Conservation (phyloP, 92 coral and sea anemone genomes). For the Porites cylindrica region DNA sequence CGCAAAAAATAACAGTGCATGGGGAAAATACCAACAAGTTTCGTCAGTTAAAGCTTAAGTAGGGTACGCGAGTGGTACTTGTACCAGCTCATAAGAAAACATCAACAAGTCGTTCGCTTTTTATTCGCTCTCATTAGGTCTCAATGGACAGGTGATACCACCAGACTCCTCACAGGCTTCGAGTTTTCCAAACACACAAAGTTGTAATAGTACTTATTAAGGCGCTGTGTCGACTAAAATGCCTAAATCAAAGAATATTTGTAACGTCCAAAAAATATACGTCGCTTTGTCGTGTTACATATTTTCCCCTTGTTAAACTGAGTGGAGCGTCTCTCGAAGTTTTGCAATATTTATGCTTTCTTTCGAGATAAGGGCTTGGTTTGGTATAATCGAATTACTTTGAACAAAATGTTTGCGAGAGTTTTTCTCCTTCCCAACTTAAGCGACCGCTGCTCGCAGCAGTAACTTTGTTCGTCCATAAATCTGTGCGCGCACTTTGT, state of each 20-base stretch:
- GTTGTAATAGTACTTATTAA: background rate
- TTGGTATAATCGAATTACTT: slow-evolving; percentile 42
- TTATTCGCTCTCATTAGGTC: slow-evolving; percentile 41
- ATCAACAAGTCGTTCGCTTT: slow-evolving; percentile 30
- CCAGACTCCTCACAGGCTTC: slow-evolving; percentile 12
- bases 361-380: slow-evolving; percentile 51
- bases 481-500: background rate
- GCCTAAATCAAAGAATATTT: background rate
- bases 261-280: background rate
- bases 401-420: background rate
- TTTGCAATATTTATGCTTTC: slow-evolving; percentile 88
- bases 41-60: slow-evolving; percentile 7
- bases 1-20: background rate
- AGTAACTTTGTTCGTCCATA: background rate
- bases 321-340: slow-evolving; percentile 55
- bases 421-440: background rate
- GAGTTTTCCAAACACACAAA: background rate
- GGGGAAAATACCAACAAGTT: background rate
- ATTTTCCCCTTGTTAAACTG: slow-evolving; percentile 38
- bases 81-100: slow-evolving; percentile 12
- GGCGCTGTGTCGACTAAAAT: background rate
- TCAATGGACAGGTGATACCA: slow-evolving; percentile 3
- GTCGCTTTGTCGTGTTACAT: background rate
- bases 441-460: background rate
- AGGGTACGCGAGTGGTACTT: slow-evolving; percentile 12